Conservation (phyloP, 2,113 vertebrate genomes). For the Pachycephala philippinensis region DNA sequence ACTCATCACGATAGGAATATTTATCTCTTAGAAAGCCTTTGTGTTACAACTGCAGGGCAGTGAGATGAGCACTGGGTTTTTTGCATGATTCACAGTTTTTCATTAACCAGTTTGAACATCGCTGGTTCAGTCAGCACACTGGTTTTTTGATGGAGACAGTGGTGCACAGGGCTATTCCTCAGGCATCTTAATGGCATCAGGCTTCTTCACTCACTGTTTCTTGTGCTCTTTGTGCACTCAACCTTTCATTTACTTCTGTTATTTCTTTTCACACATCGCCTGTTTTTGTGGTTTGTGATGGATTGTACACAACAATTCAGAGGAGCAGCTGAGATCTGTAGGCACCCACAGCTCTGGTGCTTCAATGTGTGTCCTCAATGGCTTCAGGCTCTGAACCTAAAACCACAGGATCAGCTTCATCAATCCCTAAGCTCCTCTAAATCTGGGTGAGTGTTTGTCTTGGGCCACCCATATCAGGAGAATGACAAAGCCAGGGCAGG, state of each 20-base stretch:
- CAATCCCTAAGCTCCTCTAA: neutral
- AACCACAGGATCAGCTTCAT: neutral
- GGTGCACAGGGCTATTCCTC: neutral
- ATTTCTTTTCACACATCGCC: neutral
- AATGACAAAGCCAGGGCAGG: neutral
- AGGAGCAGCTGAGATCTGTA: neutral
- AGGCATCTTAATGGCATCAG: neutral
- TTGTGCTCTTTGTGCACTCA: neutral
- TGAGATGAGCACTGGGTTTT: neutral
- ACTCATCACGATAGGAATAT: neutral
- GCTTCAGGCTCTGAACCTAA: neutral
- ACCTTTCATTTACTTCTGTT: neutral
- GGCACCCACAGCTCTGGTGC: neutral
- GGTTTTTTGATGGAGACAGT: neutral
- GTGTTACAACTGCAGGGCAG: neutral
- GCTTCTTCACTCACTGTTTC: neutral
- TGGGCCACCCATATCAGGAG: neutral
- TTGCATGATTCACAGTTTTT: neutral
- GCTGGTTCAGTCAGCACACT: neutral
- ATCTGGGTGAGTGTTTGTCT: neutral
- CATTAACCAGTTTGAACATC: neutral
- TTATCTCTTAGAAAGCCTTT: neutral
- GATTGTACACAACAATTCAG: neutral
- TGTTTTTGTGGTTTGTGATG: neutral
- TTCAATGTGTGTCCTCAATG: neutral